phyloP scores from a whole-genome alignment of 2,113 vertebrate species.

The Apodemus sylvaticus region DNA sequence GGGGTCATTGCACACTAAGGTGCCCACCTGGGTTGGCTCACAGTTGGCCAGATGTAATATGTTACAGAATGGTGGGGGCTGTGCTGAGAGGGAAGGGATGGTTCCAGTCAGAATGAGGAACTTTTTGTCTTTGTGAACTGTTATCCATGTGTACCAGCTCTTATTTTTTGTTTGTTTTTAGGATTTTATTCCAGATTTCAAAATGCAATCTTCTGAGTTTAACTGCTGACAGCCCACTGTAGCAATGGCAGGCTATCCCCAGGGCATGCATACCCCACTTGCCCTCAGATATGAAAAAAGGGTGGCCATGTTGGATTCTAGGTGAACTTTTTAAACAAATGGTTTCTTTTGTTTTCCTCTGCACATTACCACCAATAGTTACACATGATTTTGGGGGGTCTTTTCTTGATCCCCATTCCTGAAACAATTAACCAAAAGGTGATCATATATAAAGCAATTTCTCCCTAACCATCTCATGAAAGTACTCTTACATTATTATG shows the following conservation, averaged over 20 bases:
- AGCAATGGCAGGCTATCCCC: not conserved
- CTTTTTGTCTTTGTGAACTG: not conserved
- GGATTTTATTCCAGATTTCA: not conserved
- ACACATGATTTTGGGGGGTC: not conserved
- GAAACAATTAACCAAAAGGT: not conserved
- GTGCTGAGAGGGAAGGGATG: not conserved
- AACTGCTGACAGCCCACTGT: not conserved
- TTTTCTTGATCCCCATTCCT: not conserved
- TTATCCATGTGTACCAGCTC: not conserved
- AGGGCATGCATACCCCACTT: not conserved
- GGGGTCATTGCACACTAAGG: not conserved
- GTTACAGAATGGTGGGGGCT: not conserved
- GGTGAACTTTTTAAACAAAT: not conserved
- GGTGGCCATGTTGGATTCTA: not conserved
- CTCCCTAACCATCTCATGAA: not conserved
- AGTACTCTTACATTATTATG: not conserved
- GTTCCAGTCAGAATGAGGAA: not conserved
- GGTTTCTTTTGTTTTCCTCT: not conserved
- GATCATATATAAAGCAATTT: not conserved
- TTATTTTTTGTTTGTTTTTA: not conserved
- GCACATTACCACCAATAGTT: not conserved
- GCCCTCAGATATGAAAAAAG: not conserved
- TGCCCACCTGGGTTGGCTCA: not conserved
- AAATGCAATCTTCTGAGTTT: conserved; percentile 8
- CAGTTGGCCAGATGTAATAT: not conserved